These are phyloP conservation scores for Lasiurus borealis DNA, from an alignment of 2,113 vertebrate genomes.

Conservation along the genomic window DNA sequence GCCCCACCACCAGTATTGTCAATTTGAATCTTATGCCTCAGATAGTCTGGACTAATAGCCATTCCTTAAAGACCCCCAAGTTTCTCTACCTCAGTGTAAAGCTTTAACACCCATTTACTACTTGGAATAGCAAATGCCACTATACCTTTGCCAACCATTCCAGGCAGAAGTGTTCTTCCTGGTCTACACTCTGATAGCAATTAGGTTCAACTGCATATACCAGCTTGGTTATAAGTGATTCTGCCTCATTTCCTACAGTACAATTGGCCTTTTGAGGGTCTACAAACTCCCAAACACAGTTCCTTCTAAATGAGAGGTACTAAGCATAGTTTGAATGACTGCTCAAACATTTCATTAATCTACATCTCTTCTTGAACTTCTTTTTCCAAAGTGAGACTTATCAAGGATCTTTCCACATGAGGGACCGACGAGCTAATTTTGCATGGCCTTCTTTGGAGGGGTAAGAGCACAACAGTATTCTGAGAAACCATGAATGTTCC, in stretches of 20 bases:
- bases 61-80: no score
- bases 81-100: no score
- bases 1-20: no score
- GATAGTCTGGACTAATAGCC: no score
- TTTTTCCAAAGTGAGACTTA: constrained; percentile 2
- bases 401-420: background rate
- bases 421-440: background rate
- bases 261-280: background rate
- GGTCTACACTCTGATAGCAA: no score
- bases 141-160: no score
- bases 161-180: no score
- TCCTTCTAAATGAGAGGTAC: background rate
- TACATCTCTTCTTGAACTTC: background rate
- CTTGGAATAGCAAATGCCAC: no score
- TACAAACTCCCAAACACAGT: background rate
- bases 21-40: no score
- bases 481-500: background rate
- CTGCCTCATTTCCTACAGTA: constrained; percentile 10
- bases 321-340: background rate
- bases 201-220: background rate
- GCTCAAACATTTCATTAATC: constrained; percentile 7
- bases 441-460: background rate
- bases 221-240: constrained; percentile 8
- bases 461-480: background rate
- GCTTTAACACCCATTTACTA: no score